These are phyloP conservation scores for Trichomalopsis sarcophagae DNA, from an alignment of 1,140 invertebrate genomes.

Conservation along the genomic window DNA sequence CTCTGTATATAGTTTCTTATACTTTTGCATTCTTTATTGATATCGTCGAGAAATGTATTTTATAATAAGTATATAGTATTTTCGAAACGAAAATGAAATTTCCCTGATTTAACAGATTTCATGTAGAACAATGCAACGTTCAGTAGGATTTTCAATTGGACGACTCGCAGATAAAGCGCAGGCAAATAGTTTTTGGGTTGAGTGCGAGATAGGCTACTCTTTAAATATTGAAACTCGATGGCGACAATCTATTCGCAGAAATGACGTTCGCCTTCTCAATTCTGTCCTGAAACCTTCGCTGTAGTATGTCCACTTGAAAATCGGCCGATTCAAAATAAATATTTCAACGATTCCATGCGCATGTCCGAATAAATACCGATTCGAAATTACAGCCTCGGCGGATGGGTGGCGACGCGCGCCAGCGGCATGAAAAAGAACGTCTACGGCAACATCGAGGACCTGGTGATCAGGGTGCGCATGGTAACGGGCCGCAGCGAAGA, in stretches of 20 bases:
- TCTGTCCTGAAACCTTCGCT: no score
- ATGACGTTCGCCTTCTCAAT: background rate
- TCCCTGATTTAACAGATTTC: no score
- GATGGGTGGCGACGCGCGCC: constrained; percentile 98
- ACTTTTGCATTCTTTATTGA: no score
- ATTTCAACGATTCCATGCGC: no score
- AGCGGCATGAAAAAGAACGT: constrained; percentile 99
- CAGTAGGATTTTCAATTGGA: no score
- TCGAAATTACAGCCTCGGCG: constrained; percentile 85
- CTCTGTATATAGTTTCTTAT: no score
- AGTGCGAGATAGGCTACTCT: background rate
- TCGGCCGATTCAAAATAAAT: no score
- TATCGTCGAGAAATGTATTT: no score
- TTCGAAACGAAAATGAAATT: no score
- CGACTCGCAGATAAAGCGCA: no score
- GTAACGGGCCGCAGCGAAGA: constrained; percentile 80
- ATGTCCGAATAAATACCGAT: background rate
- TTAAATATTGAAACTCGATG: background rate
- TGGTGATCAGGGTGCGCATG: constrained; percentile 92
- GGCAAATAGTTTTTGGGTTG: background rate
- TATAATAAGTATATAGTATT: background rate
- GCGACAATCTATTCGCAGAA: background rate
- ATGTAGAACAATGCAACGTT: no score
- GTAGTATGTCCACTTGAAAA: no score
- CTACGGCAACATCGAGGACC: constrained; percentile 98